Conservation (phyloP, 1,140 invertebrate species). For the Drosophila nasuta region DNA sequence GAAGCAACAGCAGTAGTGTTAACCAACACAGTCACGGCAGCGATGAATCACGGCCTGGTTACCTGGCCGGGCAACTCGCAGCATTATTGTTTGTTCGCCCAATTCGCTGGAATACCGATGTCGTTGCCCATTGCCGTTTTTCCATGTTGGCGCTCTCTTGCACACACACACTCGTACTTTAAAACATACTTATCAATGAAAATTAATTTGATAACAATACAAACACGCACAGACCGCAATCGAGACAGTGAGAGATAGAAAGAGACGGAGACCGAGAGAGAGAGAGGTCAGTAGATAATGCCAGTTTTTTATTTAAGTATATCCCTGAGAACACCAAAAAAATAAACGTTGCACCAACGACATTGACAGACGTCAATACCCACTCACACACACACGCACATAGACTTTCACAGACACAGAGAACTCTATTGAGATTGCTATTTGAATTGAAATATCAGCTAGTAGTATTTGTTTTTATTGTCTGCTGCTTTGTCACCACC, state of each 20-base stretch:
- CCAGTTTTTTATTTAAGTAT: slow-evolving; percentile 1
- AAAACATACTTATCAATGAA: slow-evolving; percentile 73
- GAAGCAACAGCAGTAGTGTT: background rate
- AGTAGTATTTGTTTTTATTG: slow-evolving; percentile 24
- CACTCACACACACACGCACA: slow-evolving; percentile 24
- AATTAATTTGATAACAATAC: slow-evolving; percentile 59
- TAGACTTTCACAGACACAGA: background rate
- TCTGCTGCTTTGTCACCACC: slow-evolving; percentile 58
- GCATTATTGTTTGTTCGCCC: slow-evolving; percentile 49
- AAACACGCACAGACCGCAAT: slow-evolving; percentile 9
- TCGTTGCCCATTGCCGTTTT: slow-evolving; percentile 1
- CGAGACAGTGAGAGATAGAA: background rate
- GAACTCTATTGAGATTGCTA: slow-evolving; percentile 36
- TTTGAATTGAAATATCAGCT: slow-evolving; percentile 57
- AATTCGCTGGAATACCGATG: slow-evolving; percentile 64
- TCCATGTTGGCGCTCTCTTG: slow-evolving; percentile 13
- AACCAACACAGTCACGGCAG: slow-evolving; percentile 37
- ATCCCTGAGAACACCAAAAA: slow-evolving; percentile 34
- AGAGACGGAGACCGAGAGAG: background rate
- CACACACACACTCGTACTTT: slow-evolving; percentile 7
- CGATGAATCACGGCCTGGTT: slow-evolving; percentile 67
- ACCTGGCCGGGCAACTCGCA: slow-evolving; percentile 43
- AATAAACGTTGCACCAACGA: slow-evolving; percentile 35
- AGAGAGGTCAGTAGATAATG: slow-evolving; percentile 47
- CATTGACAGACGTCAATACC: slow-evolving; percentile 49